These are phyloP conservation scores for Acleris laterana DNA, from an alignment of 2,888 invertebrate genomes.

Conservation along the genomic window DNA sequence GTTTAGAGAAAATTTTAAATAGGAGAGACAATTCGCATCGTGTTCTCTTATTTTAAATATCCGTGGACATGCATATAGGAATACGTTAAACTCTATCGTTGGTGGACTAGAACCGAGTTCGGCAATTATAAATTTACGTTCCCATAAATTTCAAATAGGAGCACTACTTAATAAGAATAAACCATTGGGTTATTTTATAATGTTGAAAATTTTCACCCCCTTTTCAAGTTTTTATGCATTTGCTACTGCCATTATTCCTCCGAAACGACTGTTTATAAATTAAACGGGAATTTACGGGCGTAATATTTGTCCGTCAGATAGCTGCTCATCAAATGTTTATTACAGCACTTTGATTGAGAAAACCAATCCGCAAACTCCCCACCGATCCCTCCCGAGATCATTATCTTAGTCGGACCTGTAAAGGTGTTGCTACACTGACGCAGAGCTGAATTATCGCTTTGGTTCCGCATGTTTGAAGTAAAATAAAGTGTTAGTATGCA, in stretches of 20 bases:
- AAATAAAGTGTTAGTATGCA: not conserved
- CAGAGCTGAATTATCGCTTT: conserved; percentile 1
- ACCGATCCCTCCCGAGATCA: conserved; percentile 54
- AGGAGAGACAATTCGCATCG: no score
- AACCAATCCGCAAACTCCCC: conserved; percentile 57
- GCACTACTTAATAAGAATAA: no score
- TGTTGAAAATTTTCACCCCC: not conserved
- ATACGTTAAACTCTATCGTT: no score
- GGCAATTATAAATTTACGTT: no score
- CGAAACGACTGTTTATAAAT: conserved; percentile 21
- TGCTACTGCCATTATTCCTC: conserved; percentile 14
- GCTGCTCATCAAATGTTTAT: conserved; percentile 68
- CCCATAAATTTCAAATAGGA: no score
- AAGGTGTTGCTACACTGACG: conserved; percentile 13
- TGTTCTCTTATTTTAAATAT: no score
- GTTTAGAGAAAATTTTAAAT: no score
- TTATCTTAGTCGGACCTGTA: conserved; percentile 50
- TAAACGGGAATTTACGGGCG: conserved; percentile 9
- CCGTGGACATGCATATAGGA: no score
- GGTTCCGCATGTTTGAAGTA: not conserved
- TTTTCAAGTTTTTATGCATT: conserved; percentile 6
- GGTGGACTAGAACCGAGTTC: no score
- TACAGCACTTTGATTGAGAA: conserved; percentile 61
- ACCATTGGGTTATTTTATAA: not conserved
- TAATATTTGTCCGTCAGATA: conserved; percentile 47